Base-by-base conservation (phyloP, 1,140 invertebrate species). In the Pseudomyrmex cubaensis region DNA sequence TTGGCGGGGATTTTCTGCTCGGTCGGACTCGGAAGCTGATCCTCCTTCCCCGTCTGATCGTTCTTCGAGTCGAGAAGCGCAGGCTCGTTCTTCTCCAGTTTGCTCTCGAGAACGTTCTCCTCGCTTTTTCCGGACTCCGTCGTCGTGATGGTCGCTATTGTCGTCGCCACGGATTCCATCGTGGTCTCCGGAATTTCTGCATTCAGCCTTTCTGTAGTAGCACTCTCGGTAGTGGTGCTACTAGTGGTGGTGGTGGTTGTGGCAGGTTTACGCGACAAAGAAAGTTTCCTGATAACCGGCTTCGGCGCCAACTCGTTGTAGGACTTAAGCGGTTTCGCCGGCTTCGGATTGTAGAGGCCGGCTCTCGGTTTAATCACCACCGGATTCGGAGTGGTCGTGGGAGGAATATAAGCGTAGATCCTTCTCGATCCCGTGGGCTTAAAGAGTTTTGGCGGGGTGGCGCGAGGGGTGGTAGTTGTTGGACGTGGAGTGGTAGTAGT, bases 261-360 rank as follows among this genome's bases (percentile, higher is more conserved):
- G 0, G 22, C 4, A 2, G 74, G 2, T 75, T 88, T 93, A 62
- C 91, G 90, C 1, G 89, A 25, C 0, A 94, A 54, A 15, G 92
- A 85, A 25, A 90, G 70, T 50, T 92, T 94, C 46, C 92, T 90
- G 25, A 94, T 94, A 0, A 92, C 72, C 5, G 94, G 93, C 83
- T 93, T 94, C 0, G 93, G 91, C 9, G 91, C 93, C 12, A 93
- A 46, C 0, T 94, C 93, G 48, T 93, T 94, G 57, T 94, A 94
- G 2, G 87, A 85, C 84, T 89, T 93, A 12, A 82, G 85, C n/a
- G 90, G 91, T 78, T 94, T 94, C 0, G 90, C 90, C 52, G 93
- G 93, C 78, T 93, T 93, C 0, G 93, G 92, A 83, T 94, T 92
- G 0, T 78, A 44, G 0, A 94, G 69, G 1, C 91, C 72, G 5